Evolutionary conservation across 2,113 vertebrate genomes (phyloP), one percentile per base, ranked within the genome.

Genomic region (Micromys minutus): DNA sequence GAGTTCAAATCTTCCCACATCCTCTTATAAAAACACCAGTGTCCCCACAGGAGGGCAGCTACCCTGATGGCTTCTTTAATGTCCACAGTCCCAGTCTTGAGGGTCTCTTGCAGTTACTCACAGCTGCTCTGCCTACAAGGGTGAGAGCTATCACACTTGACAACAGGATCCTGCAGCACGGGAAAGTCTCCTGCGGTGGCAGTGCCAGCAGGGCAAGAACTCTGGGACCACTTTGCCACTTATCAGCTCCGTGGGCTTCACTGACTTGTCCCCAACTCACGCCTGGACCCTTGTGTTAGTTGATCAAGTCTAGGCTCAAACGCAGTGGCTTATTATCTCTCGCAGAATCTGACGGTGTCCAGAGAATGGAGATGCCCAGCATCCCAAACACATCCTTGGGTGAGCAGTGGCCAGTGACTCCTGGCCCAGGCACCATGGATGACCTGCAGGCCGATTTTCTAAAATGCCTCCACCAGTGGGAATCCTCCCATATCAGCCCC

Each of bases 221-320:
- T 21, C 47, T 2, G 0, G n/a, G 65, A 26, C 67, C 3, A 0
- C 5, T 45, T 69, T 45, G 5, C 47, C 29, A 7, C 2, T 45
- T 47, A 22, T 26, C n/a, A 47, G 29, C 31, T 45, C 26, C 9
- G n/a, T 3, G 22, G 87, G 24, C 29, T 39, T 59, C 85, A 12
- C 10, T 1, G 31, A 13, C 11, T 12, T 16, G 16, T 45, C 39
- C 15, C 59, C 2, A 0, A 42, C 55, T 39, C 9, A 4, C 7
- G 34, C 4, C 29, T 3, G 19, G 34, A 57, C 36, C 11, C 19
- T 50, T 15, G 16, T 59, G 15, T 42, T 31, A 16, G 11, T 31
- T n/a, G 50, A 42, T 72, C 3, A 76, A 80, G 4, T 2, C 65
- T 52, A 75, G 17, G 5, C 36, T 65, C 29, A 74, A 1, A 26